Evolutionary conservation across 1,140 invertebrate species (phyloP), one percentile per base, ranked within the genome.

Genomic region (Pseudachorutes palmiensis): DNA sequence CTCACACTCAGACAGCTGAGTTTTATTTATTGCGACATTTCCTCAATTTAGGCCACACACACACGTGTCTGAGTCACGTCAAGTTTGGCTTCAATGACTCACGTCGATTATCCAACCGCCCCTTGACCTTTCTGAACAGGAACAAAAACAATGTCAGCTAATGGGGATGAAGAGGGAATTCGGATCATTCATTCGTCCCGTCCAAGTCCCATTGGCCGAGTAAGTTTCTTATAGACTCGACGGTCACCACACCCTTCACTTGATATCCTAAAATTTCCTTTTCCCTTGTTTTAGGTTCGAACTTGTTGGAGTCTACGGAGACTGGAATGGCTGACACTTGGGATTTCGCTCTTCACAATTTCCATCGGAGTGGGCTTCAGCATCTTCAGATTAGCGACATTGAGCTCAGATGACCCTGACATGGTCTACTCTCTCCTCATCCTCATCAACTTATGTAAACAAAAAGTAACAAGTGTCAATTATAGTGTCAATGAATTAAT

Each of bases 251-350:
- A 60, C 12, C 30, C 58, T 12, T 12, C 2, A 2, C 22, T 29
- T 60, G n/a, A n/a, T n/a, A n/a, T n/a, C n/a, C n/a, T 60, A 16
- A 30, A 32, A 60, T 32, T 26, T 9, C 14, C 30, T 60, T 12
- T 60, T 30, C 31, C 12, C 3, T 65, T 67, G 29, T 55, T 51
- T 26, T 32, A 72, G 71, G 36, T 72, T n/a, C 28, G 71, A 49
- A 72, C 69, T 2, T 66, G 58, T 31, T 24, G 36, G 14, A 68
- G 49, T 14, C n/a, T 72, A 1, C 33, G 58, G 26, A 16, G 16
- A n/a, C 16, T 72, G 19, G 71, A 72, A 64, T 69, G 66, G 66
- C 41, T 31, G 14, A 68, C 69, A 24, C 36, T 72, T 2, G 19
- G 63, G 1, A n/a, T 66, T 2, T 32, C 68, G 0, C 22, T 32